phyloP scores from a whole-genome alignment of 2,113 vertebrate genomes.

The Vulpes vulpes region DNA sequence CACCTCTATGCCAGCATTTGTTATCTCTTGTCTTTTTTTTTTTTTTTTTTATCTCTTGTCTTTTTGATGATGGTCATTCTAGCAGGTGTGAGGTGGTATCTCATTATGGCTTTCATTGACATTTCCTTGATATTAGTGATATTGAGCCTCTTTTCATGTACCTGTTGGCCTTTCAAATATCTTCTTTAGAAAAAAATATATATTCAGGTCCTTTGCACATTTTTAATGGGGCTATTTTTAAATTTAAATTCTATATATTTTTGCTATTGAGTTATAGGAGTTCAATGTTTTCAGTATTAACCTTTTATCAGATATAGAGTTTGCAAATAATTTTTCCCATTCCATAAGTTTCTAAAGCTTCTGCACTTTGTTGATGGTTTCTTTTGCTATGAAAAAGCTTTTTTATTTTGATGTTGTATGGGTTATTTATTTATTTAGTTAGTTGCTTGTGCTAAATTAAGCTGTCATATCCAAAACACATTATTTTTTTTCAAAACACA shows the following conservation, averaged over 20 bases:
- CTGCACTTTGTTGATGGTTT: neutral
- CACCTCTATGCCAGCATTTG: too few species aligned
- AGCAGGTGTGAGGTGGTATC: neutral
- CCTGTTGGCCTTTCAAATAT: neutral
- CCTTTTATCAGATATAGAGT: neutral
- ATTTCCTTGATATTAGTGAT: neutral
- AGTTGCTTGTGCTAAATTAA: neutral
- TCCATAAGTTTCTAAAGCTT: neutral
- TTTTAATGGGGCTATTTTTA: neutral
- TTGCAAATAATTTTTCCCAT: neutral
- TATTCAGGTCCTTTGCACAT: neutral
- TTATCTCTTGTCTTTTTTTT: neutral
- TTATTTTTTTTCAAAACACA: neutral
- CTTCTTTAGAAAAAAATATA: neutral
- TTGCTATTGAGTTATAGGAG: neutral
- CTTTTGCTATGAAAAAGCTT: neutral
- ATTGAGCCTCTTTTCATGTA: neutral
- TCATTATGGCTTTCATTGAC: neutral
- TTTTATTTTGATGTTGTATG: neutral
- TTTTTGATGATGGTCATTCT: neutral
- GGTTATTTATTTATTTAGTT: neutral
- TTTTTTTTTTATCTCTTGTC: neutral
- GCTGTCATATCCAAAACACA: neutral
- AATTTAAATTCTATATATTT: neutral
- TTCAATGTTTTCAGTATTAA: neutral